Evolutionary conservation across 2,113 vertebrate genomes (phyloP), one percentile per base, ranked within the genome.

Genomic region (Cyrtonyx montezumae): DNA sequence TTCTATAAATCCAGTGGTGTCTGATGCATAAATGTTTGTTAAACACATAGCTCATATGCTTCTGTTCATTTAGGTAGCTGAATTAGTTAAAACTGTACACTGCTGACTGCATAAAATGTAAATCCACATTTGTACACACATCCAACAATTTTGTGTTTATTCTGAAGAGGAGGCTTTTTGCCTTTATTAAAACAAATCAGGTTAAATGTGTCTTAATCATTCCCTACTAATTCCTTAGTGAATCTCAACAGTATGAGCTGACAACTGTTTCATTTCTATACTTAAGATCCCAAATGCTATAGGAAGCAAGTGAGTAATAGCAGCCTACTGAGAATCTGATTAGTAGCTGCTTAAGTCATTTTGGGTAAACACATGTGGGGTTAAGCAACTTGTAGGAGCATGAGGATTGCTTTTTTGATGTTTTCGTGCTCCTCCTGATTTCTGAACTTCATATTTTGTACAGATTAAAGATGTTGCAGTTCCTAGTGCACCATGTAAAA

Each of bases 171-270:
- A 73, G 25, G 13, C 25, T 84, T 84, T 11, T 56, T 91, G 40
- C 48, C 28, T 71, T 84, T 65, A 55, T 51, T 43, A 69, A 91
- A 30, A 0, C 34, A 66, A 16, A 16, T 36, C 18, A 65, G 8
- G 40, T 71, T 6, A 6, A 65, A 74, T 11, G 30, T 32, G 9
- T 53, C 46, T 56, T 42, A 28, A 30, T 69, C 20, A 81, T 87
- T 76, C 63, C 19, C 23, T 87, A 63, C 78, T 89, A 82, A 75
- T 87, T 91, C 40, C 48, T 82, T 40, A 18, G 37, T 51, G 45
- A 51, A 70, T 70, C 36, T 70, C 3, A 13, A 30, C 19, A 28
- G 6, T 73, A 25, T 2, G 34, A 90, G 40, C 62, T 84, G 70
- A 84, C 7, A 61, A 84, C 22, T 22, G 7, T 59, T 81, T 79